Evolutionary conservation across 2,113 vertebrate species (phyloP).

Genomic region (Actinemys pallida): DNA sequence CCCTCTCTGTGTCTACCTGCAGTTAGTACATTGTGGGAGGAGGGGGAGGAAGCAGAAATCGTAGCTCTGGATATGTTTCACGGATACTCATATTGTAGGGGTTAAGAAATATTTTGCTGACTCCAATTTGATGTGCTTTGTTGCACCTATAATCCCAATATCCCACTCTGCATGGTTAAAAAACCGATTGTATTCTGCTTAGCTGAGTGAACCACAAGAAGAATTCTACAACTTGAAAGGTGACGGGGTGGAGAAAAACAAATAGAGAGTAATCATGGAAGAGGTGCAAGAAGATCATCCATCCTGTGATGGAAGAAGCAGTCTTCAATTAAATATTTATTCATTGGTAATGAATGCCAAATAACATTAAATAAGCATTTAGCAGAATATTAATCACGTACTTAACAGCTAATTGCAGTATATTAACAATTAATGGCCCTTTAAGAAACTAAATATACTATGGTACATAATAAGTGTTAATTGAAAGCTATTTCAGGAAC

Average conservation of each 20-base stretch:
- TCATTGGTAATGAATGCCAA: constrained; percentile 71
- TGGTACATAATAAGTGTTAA: constrained; percentile 61
- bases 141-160: constrained; percentile 35
- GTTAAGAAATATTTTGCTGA: constrained; percentile 44
- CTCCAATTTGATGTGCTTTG: constrained; percentile 17
- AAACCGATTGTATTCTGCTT: constrained; percentile 53
- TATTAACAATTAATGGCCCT: constrained; percentile 75
- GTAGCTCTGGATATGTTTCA: constrained; percentile 19
- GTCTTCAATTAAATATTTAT: constrained; percentile 74
- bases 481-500: constrained; percentile 67
- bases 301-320: constrained; percentile 38
- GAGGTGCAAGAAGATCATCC: constrained; percentile 49
- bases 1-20: neutral
- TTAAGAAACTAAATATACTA: constrained; percentile 64
- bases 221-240: constrained; percentile 59
- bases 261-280: constrained; percentile 60
- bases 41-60: neutral
- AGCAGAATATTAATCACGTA: constrained; percentile 77
- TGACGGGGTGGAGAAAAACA: constrained; percentile 59
- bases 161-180: constrained; percentile 24
- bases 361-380: constrained; percentile 76
- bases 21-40: constrained; percentile 3
- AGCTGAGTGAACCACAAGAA: constrained; percentile 53
- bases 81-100: neutral
- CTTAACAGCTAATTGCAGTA: constrained; percentile 70